Base-by-base conservation (phyloP, 64 coral and sea anemone species). In the Pocillopora damicornis region DNA sequence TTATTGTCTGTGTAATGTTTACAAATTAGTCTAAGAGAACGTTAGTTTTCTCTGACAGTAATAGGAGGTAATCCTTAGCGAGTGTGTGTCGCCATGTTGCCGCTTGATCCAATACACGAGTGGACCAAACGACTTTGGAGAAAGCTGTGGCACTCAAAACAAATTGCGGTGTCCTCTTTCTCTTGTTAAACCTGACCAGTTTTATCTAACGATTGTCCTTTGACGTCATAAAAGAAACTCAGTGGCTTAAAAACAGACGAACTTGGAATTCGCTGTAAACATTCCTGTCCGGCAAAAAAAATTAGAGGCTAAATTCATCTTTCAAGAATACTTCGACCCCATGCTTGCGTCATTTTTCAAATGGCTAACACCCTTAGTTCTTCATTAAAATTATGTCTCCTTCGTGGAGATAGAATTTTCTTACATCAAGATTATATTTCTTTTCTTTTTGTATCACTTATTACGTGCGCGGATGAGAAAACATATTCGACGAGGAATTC, bases 21-120 rank as follows among this genome's bases (percentile, higher is more conserved):
- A 22, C 38, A 11, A 56, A n/a, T 58, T 81, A 72, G 15, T 72
- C 42, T 2, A 51, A 51, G 37, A 58, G 42, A 73, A 25, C 37
- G 57, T 72, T 73, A 57, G 25, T 68, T 83, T 66, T 68, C 34
- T 5, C 10, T 83, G 63, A 72, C 37, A 73, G 11, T 22, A 34
- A 15, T 13, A 5, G 35, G 3, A 63, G 59, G 14, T 15, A 14
- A 57, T 15, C 9, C 38, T 77, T 20, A 77, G 12, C 35, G 10
- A 68, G 68, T 58, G 22, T 57, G 42, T 45, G 37, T 11, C 81
- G 81, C 64, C 38, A 72, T 1, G 8, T 58, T 37, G 63, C 36
- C 81, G 81, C 81, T 5, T 56, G 10, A 58, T 85, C 81, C 81
- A 85, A 72, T 85, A 85, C 63, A 51, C 9, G 18, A 67, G 11